These are phyloP conservation scores for Trichogramma dendrolimi DNA, from an alignment of 2,888 invertebrate species.

Conservation along the genomic window DNA sequence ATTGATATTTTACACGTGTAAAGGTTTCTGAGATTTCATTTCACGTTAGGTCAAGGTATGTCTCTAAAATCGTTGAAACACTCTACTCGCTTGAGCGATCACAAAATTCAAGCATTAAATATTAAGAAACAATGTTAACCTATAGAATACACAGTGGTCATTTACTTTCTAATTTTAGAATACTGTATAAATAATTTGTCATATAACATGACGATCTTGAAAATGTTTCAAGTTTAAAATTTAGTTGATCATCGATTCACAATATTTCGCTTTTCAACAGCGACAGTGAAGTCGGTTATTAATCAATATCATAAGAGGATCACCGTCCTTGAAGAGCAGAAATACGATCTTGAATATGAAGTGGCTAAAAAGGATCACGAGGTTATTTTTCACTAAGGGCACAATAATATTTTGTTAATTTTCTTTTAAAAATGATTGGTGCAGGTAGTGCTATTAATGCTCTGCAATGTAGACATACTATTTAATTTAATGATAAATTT, in stretches of 20 bases:
- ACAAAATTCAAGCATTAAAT: no score
- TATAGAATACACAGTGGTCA: no score
- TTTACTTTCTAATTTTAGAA: neutral
- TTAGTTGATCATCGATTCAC: slow-evolving; percentile 7
- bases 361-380: slow-evolving; percentile 93
- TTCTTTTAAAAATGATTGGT: slow-evolving; percentile 15
- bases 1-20: no score
- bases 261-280: slow-evolving; percentile 51
- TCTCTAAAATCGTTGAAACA: no score
- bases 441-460: slow-evolving; percentile 33
- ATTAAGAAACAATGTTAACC: no score
- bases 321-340: slow-evolving; percentile 78
- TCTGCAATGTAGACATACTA: slow-evolving; percentile 2
- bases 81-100: no score
- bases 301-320: slow-evolving; percentile 81
- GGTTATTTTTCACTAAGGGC: slow-evolving; percentile 56
- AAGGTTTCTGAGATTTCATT: no score
- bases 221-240: neutral
- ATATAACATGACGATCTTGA: neutral
- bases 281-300: slow-evolving; percentile 66
- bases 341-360: slow-evolving; percentile 97
- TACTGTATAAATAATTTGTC: neutral
- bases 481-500: no score
- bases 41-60: no score
- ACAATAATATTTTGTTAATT: neutral